Percentiles rank a stretch among this genome's conserved stretches.
Conservation (phyloP, 1,140 invertebrate species). For the Cephus cinctus region DNA sequence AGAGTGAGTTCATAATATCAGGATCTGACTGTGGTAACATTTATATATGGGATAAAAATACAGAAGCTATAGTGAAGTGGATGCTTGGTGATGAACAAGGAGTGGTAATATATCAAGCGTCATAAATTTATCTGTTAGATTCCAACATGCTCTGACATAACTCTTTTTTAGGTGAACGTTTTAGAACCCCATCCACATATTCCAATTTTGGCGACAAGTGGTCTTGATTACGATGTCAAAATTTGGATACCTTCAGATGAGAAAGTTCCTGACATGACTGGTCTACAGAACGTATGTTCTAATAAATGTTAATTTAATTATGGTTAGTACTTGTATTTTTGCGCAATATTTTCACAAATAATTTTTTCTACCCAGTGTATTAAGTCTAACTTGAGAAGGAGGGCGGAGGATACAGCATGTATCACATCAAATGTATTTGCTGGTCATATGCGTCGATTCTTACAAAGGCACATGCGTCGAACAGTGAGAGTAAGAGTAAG, state of each 20-base stretch:
- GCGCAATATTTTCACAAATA: too few relatives aligned
- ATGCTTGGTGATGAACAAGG: conserved; percentile 82
- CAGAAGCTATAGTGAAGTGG: conserved; percentile 85
- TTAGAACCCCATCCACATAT: conserved; percentile 86
- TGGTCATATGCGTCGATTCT: conserved; percentile 60
- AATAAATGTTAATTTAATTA: conserved; percentile 15
- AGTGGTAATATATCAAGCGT: conserved; percentile 63
- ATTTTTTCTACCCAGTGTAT: conserved; percentile 36
- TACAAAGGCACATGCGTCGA: conserved; percentile 57
- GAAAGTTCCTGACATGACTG: conserved; percentile 55
- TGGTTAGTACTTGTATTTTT: conserved; percentile 9
- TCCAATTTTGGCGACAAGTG: conserved; percentile 87
- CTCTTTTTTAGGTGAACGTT: conserved; percentile 76
- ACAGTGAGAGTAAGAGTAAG: conserved; percentile 37
- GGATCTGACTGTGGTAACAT: conserved; percentile 96
- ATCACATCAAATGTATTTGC: conserved; percentile 57
- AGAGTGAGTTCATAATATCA: conserved; percentile 87
- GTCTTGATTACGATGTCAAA: conserved; percentile 89
- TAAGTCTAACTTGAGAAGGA: conserved; percentile 51
- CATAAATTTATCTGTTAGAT: background rate
- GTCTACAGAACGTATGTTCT: conserved; percentile 55
- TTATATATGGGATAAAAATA: conserved; percentile 91
- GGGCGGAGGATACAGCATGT: conserved; percentile 49
- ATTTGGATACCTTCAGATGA: conserved; percentile 83
- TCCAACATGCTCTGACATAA: background rate